A percentile compares a stretch with the other conserved stretches of the same genome.
These are phyloP conservation scores for Sturmia bella DNA, from an alignment of 2,888 invertebrate genomes.

Conservation along the genomic window DNA sequence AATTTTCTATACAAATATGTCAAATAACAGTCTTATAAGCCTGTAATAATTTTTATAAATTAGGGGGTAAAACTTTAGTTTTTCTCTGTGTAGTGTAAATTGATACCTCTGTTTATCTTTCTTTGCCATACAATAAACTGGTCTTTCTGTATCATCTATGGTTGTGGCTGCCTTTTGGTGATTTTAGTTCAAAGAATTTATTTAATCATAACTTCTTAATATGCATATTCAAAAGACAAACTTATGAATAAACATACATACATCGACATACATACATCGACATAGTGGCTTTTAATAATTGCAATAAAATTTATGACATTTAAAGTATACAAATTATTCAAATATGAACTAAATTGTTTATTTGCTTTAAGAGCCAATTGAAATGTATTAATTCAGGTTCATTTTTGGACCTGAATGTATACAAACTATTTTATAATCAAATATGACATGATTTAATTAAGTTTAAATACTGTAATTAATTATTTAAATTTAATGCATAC, in stretches of 20 bases:
- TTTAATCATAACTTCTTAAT: conserved; percentile 24
- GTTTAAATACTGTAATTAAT: conserved; percentile 29
- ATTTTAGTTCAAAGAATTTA: conserved; percentile 20
- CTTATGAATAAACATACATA: too few species aligned
- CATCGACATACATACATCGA: too few species aligned
- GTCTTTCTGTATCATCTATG: background rate
- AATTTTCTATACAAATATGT: too few species aligned
- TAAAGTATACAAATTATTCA: conserved; percentile 14
- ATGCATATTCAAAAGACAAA: background rate
- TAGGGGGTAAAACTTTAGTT: too few species aligned
- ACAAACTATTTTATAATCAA: conserved; percentile 36
- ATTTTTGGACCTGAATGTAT: too few species aligned
- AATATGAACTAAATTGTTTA: too few species aligned
- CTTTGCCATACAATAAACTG: background rate
- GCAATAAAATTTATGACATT: conserved; percentile 2
- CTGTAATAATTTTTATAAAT: too few species aligned
- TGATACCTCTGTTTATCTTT: background rate
- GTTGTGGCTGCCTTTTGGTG: background rate
- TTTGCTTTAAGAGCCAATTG: too few species aligned
- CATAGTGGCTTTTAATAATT: background rate
- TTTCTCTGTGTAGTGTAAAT: too few species aligned
- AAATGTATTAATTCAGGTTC: too few species aligned
- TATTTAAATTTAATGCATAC: conserved; percentile 19
- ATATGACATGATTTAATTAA: conserved; percentile 38
- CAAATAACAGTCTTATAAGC: too few species aligned